phyloP scores from a whole-genome alignment of 2,797 vertebrate genomes.

The Aphelocoma californica region DNA sequence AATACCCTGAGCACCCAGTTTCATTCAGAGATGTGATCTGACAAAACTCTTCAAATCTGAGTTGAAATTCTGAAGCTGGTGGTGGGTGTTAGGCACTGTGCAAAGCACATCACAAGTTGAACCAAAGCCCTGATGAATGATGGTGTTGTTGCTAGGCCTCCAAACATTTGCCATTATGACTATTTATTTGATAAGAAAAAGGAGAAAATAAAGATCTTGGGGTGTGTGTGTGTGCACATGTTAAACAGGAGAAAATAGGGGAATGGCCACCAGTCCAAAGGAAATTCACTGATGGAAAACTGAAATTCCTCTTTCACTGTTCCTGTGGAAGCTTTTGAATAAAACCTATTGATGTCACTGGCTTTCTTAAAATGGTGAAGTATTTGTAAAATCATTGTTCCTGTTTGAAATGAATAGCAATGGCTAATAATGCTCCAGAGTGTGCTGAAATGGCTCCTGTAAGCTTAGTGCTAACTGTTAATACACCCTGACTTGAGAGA shows the following conservation, averaged over 20 bases:
- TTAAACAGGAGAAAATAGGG: not conserved
- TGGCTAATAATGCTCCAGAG: not conserved
- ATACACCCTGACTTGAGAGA: not conserved
- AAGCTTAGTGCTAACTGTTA: not conserved
- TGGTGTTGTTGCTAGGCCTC: not conserved
- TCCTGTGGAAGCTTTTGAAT: not conserved
- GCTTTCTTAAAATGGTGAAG: not conserved
- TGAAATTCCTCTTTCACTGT: not conserved
- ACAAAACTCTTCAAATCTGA: not conserved
- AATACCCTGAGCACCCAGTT: not conserved
- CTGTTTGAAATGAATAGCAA: not conserved
- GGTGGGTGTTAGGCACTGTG: not conserved
- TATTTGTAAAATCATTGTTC: not conserved
- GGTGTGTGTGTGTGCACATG: fast-evolving
- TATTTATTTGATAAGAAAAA: not conserved
- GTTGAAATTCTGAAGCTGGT: not conserved
- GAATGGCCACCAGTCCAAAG: not conserved
- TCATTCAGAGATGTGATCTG: not conserved
- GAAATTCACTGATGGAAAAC: not conserved
- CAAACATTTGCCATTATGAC: not conserved
- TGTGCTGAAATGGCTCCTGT: not conserved
- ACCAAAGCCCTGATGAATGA: fast-evolving
- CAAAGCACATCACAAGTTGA: not conserved
- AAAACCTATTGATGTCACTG: not conserved
- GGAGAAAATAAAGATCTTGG: not conserved